Percentiles rank a stretch among this genome's conserved stretches.
These are phyloP conservation scores for Ciconia nigra DNA, from an alignment of 2,797 vertebrate genomes.

Conservation along the genomic window DNA sequence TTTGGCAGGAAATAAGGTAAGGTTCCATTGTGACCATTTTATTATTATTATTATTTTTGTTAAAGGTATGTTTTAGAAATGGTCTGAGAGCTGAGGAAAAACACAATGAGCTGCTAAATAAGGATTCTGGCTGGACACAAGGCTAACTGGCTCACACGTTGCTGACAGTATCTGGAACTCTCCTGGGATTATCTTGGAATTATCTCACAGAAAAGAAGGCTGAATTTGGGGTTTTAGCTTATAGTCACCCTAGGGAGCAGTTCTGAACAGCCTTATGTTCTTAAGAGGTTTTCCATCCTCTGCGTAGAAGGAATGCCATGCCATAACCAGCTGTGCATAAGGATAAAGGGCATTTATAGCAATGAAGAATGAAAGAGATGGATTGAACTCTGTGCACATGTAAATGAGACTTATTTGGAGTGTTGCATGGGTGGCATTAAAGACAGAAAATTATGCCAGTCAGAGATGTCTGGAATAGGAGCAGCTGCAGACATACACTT, in stretches of 20 bases:
- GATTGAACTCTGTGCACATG: background rate
- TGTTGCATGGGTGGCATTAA: background rate
- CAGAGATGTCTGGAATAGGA: background rate
- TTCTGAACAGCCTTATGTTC: background rate
- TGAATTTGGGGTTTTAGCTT: constrained; percentile 1
- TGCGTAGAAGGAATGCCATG: background rate
- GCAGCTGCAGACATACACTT: background rate
- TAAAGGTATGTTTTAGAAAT: background rate
- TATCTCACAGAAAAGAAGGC: background rate
- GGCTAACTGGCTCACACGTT: background rate
- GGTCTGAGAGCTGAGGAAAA: background rate
- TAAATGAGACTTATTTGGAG: background rate
- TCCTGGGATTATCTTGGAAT: background rate
- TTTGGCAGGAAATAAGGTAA: constrained; percentile 51
- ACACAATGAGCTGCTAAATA: background rate
- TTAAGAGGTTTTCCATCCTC: background rate
- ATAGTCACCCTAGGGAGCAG: background rate
- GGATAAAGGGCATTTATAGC: background rate
- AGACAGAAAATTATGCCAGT: background rate
- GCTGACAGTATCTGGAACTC: background rate
- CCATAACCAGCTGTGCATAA: background rate
- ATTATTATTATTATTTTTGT: background rate
- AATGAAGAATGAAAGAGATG: background rate
- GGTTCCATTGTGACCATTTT: background rate
- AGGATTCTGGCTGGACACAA: background rate